These are phyloP conservation scores for Limulus polyphemus DNA, from an alignment of 2,888 invertebrate genomes.

Conservation along the genomic window DNA sequence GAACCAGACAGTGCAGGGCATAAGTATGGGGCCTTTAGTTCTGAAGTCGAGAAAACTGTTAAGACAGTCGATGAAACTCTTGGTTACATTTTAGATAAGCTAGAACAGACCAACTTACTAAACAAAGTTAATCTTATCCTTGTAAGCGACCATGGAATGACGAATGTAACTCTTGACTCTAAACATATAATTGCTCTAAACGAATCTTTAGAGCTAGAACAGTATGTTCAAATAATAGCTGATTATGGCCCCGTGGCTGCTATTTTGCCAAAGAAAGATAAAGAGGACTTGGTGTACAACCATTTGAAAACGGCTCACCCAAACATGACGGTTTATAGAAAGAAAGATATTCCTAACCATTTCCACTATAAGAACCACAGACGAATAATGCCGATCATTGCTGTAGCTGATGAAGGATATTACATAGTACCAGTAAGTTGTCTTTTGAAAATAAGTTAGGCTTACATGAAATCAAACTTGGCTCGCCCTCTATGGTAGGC, in stretches of 20 bases:
- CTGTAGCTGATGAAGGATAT: slow-evolving; percentile 50
- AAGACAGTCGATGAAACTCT: slow-evolving; percentile 4
- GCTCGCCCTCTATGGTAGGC: too few relatives aligned
- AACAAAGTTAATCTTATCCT: slow-evolving; percentile 29
- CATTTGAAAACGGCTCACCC: slow-evolving; percentile 2
- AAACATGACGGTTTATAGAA: slow-evolving; percentile 43
- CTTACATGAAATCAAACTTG: too few relatives aligned
- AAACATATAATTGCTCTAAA: slow-evolving; percentile 3
- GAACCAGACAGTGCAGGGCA: slow-evolving; percentile 45
- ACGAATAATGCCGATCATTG: slow-evolving; percentile 49
- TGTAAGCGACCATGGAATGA: slow-evolving; percentile 34
- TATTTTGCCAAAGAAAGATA: slow-evolving; percentile 5
- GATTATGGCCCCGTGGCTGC: slow-evolving; percentile 5
- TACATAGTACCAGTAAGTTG: slow-evolving; percentile 28
- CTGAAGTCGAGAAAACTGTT: slow-evolving; percentile 75
- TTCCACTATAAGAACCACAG: slow-evolving; percentile 51
- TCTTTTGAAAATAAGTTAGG: too few relatives aligned
- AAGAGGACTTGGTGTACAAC: slow-evolving; percentile 1
- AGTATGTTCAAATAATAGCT: slow-evolving; percentile 1
- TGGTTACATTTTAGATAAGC: background rate
- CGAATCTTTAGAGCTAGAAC: slow-evolving; percentile 5
- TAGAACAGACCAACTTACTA: slow-evolving; percentile 1
- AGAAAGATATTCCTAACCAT: slow-evolving; percentile 45
- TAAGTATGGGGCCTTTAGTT: slow-evolving; percentile 82
- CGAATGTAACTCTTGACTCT: slow-evolving; percentile 11